Evolutionary conservation across 2,113 vertebrate species (phyloP), one percentile per base, ranked within the genome.

Genomic region (Sinocyclocheilus maitianheensis): DNA sequence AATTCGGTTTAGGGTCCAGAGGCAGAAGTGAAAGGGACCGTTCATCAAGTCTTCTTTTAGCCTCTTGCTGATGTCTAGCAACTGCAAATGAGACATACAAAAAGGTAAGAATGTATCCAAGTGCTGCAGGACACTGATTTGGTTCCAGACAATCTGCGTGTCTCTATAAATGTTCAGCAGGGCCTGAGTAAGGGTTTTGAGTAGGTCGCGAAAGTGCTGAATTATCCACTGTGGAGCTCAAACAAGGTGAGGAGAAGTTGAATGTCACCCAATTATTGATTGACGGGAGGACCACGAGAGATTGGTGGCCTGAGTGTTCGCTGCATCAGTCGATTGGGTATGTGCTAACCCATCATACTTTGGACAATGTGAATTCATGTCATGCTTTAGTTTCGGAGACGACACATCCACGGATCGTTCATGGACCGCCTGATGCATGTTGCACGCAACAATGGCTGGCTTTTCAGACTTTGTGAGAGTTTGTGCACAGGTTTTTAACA

Each of bases 231-330:
- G 37, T 81, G 60, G 76, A 88, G 51, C 63, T 69, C 22, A 63
- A 71, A 40, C 40, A 80, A 77, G 51, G 60, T 81, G n/a, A 86
- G 53, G n/a, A 82, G 77, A 48, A 34, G 37, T 48, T 89, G 77
- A 84, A 89, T 84, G 88, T 89, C 82, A 78, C 83, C 85, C 88
- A 89, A 75, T 12, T 87, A 87, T 89, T 89, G 83, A 89, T 89
- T 81, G 46, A 84, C 80, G 20, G 20, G 22, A n/a, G 37, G 77
- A 37, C 46, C 18, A 58, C 48, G 48, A 60, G 53, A 83, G 34
- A 24, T 58, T 40, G 22, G 78, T 30, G 84, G 24, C 53, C 14
- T 69, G 62, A 77, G 26, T 76, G 30, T 77, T 34, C n/a, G 10
- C 40, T 72, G n/a, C 63, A 85, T 84, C 22, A 40, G 46, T 81